Base-by-base conservation (phyloP, 35 echinoderm and acorn worm genomes). In the Eucidaris tribuloides region DNA sequence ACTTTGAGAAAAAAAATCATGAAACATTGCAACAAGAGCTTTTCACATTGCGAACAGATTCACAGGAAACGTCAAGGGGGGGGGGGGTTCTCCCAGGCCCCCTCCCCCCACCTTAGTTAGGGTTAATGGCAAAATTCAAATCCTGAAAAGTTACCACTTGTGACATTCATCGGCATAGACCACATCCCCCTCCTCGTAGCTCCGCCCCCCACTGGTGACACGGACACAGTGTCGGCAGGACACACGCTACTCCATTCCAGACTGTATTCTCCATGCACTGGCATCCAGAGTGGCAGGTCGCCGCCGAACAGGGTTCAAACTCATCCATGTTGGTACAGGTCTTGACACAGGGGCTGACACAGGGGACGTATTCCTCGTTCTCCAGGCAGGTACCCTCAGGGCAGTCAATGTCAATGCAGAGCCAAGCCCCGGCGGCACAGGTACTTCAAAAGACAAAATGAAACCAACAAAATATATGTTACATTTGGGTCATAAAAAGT, bases 151-250 rank as follows among this genome's bases (percentile, higher is more conserved):
- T 20, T 65, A 83, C 36, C 81, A 83, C 32, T 76, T 68, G 13
- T 76, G 65, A 31, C 44, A 45, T 40, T 68, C 42, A 46, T 48
- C 20, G 37, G 15, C 19, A 9, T 77, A 34, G 45, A 40, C 3
- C 13, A 18, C 35, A 27, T 30, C 22, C 61, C 57, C 60, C 0
- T 45, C 40, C 37, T 65, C 2, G 71, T 85, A 80, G 4, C 65
- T 84, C 1, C 64, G 66, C n/a, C 89, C 89, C 37, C 46, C 82
- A 50, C n/a, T 91, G 82, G 25, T 84, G 62, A 30, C 89, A 91
- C 24, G 81, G 89, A 56, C 89, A 91, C 4, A 61, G 54, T 39
- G 79, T 84, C 11, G 59, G 82, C 3, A 30, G 58, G 37, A 80
- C 61, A 64, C 70, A 84, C 56, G 27, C 25, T 15, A 22, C 57